These are phyloP conservation scores for Chrysina gloriosa DNA, from an alignment of 2,888 invertebrate genomes.

Conservation along the genomic window DNA sequence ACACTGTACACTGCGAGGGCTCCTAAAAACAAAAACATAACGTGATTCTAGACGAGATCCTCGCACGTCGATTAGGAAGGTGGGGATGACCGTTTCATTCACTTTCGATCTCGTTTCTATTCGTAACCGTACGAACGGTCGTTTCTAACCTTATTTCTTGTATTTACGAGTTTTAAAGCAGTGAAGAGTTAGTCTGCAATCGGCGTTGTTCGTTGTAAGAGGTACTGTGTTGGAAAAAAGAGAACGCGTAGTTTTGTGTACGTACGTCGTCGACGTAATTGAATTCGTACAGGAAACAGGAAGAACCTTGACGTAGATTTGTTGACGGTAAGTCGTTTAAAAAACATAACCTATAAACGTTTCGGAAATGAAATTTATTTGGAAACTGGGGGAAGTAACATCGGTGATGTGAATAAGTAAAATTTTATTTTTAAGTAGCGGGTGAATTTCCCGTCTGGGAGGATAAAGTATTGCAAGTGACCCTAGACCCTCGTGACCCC, in stretches of 20 bases:
- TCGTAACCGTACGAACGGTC: background rate
- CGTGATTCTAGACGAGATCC: no score
- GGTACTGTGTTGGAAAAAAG: background rate
- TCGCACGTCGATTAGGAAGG: background rate
- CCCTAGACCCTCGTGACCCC: no score
- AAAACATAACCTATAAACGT: conserved; percentile 22
- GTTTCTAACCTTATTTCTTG: conserved; percentile 21
- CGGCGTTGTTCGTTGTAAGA: background rate
- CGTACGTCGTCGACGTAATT: background rate
- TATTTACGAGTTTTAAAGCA: no score
- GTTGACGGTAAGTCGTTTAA: conserved; percentile 1
- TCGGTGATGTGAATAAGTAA: background rate
- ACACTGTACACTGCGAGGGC: background rate
- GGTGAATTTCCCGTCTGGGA: no score
- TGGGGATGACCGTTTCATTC: conserved; percentile 7
- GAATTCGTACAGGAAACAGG: background rate
- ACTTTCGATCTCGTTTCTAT: conserved; percentile 30
- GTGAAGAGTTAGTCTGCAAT: no score
- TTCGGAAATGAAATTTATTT: no score
- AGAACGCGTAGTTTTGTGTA: background rate
- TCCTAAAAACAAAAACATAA: no score
- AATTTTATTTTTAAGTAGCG: no score
- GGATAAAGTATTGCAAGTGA: no score
- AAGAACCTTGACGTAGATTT: background rate
- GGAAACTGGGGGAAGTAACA: no score